phyloP scores from a whole-genome alignment of 2,797 vertebrate species.

The Oryzias dopingdopingensis region DNA sequence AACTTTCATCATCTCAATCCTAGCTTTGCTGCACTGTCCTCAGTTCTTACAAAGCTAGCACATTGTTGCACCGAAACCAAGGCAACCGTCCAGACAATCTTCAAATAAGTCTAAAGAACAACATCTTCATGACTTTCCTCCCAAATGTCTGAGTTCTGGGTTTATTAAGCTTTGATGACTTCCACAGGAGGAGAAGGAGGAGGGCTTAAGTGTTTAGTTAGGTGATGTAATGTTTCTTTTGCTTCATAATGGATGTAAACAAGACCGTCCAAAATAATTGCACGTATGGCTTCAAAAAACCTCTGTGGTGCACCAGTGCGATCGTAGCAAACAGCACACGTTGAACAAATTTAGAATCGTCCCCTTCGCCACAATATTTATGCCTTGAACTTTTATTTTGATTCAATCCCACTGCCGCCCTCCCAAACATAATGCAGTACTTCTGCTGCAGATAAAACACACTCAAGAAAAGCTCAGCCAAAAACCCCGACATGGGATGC shows the following conservation, averaged over 20 bases:
- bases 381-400: conserved; percentile 73
- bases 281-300: conserved; percentile 59
- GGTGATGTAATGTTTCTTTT: conserved; percentile 57
- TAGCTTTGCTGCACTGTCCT: background rate
- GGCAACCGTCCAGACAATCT: conserved; percentile 22
- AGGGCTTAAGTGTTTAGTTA: conserved; percentile 54
- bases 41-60: conserved; percentile 16
- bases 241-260: conserved; percentile 66
- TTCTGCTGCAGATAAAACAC: conserved; percentile 58
- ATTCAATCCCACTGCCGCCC: conserved; percentile 50
- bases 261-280: conserved; percentile 57
- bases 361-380: conserved; percentile 53
- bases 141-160: conserved; percentile 25
- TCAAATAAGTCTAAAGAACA: conserved; percentile 23
- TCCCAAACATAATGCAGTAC: conserved; percentile 65
- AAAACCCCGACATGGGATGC: conserved; percentile 39
- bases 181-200: conserved; percentile 35
- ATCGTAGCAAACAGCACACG: conserved; percentile 66
- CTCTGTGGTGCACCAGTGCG: conserved; percentile 63
- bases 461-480: conserved; percentile 17
- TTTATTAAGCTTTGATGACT: conserved; percentile 49
- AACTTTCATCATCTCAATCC: too few relatives aligned
- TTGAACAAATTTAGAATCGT: conserved; percentile 72
- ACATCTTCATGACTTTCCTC: conserved; percentile 16
- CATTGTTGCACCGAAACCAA: conserved; percentile 23